A percentile compares a stretch with the other conserved stretches of the same genome.
phyloP scores from a whole-genome alignment of 2,888 invertebrate species.

The Limnephilus rhombicus region DNA sequence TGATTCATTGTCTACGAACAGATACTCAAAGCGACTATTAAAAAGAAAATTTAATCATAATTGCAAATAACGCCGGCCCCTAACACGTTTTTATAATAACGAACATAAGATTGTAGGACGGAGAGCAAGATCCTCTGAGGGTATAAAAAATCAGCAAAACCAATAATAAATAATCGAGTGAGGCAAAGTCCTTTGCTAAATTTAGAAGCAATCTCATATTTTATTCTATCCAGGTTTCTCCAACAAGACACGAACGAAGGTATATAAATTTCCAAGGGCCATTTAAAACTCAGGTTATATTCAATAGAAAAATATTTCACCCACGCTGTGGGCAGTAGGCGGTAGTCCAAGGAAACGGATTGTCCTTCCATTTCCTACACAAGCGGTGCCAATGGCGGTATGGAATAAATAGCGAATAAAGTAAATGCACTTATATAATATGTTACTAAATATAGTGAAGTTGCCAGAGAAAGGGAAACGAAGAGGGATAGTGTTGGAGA shows the following conservation, averaged over 20 bases:
- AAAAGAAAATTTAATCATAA: neutral
- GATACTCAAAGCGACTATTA: neutral
- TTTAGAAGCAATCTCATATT: neutral
- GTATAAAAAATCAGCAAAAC: neutral
- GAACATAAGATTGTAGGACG: neutral
- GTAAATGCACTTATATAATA: neutral
- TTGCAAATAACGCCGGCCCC: neutral
- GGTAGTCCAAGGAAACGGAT: neutral
- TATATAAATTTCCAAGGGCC: neutral
- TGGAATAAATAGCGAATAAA: neutral
- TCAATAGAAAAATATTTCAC: conserved; percentile 16
- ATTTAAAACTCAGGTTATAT: conserved; percentile 9
- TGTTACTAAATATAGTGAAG: neutral
- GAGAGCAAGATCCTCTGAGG: neutral
- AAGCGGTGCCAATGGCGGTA: neutral
- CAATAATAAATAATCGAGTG: neutral
- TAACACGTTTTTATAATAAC: neutral
- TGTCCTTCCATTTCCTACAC: conserved; percentile 23
- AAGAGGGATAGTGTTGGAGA: neutral
- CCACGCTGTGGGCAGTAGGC: neutral
- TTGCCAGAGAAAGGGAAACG: neutral
- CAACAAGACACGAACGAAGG: neutral
- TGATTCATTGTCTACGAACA: neutral
- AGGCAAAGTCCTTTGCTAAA: neutral
- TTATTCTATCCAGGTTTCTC: neutral